phyloP scores from a whole-genome alignment of 1,140 invertebrate species.

The Metaphire vulgaris region DNA sequence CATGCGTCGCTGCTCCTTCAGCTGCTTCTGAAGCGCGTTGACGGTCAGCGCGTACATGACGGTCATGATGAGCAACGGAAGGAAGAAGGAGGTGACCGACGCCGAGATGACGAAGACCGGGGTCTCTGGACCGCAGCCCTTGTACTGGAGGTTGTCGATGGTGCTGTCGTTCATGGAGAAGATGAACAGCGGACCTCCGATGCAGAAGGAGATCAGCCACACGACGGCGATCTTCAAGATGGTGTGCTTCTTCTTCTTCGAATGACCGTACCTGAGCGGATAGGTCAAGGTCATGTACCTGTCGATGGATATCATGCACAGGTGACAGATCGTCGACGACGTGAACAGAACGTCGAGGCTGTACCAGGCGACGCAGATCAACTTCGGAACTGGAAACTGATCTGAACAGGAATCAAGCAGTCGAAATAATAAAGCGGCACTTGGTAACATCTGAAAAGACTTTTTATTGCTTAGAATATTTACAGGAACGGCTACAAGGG shows the following conservation, averaged over 20 bases:
- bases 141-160: constrained; percentile 12
- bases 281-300: constrained; percentile 66
- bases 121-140: constrained; percentile 65
- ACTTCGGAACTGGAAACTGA: constrained; percentile 26
- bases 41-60: constrained; percentile 83
- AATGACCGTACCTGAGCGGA: constrained; percentile 66
- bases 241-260: constrained; percentile 49
- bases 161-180: constrained; percentile 62
- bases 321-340: constrained; percentile 84
- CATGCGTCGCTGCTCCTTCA: constrained; percentile 24
- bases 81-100: constrained; percentile 84
- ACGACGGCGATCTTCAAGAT: constrained; percentile 75
- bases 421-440: background rate
- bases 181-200: constrained; percentile 74
- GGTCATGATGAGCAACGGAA: constrained; percentile 84
- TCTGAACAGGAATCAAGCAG: constrained; percentile 11
- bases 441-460: background rate
- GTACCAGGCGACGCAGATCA: constrained; percentile 32
- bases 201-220: constrained; percentile 75
- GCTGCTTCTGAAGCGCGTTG: constrained; percentile 42
- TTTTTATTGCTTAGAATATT: background rate
- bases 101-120: constrained; percentile 80
- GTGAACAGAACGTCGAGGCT: constrained; percentile 79
- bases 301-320: constrained; percentile 86
- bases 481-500: background rate